Evolutionary conservation across 2,888 invertebrate genomes (phyloP).

Genomic region (Melanostoma mellinum): DNA sequence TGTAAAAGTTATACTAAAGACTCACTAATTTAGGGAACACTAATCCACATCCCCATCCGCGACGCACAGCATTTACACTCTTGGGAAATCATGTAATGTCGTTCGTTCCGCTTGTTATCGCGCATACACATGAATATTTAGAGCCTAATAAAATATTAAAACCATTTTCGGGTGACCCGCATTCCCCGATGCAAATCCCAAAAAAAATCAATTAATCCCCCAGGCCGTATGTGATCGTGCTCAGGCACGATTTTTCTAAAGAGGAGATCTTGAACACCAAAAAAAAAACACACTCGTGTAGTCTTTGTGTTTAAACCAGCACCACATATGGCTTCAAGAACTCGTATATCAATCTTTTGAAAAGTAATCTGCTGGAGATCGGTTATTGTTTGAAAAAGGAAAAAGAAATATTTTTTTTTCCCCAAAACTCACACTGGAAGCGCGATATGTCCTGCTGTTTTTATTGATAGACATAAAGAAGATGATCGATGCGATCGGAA

Average conservation of each 20-base stretch:
- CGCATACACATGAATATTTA: constrained; percentile 38
- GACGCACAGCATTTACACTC: not conserved
- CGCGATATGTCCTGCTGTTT: constrained; percentile 68
- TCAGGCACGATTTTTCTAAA: constrained; percentile 14
- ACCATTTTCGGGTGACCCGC: constrained; percentile 58
- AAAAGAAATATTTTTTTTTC: not conserved
- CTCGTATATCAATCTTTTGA: constrained; percentile 64
- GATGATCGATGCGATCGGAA: constrained; percentile 61
- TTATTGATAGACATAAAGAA: constrained; percentile 72
- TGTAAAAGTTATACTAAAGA: constrained; percentile 44
- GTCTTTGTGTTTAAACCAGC: constrained; percentile 37
- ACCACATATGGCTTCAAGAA: constrained; percentile 59
- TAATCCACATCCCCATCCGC: not conserved
- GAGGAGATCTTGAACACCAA: constrained; percentile 10
- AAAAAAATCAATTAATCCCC: constrained; percentile 59
- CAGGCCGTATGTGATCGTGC: constrained; percentile 26
- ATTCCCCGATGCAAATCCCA: constrained; percentile 59
- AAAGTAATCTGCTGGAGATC: constrained; percentile 59
- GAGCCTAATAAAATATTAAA: constrained; percentile 44
- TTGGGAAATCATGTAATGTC: not conserved
- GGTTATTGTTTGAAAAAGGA: constrained; percentile 49
- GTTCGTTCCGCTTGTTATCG: constrained; percentile 60
- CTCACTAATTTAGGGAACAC: constrained; percentile 33
- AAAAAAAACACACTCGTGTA: not conserved
- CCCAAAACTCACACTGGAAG: constrained; percentile 51